Evolutionary conservation across 37 sponge, comb jelly and placozoan species (phyloP).

Genomic region (Geodia barretti): DNA sequence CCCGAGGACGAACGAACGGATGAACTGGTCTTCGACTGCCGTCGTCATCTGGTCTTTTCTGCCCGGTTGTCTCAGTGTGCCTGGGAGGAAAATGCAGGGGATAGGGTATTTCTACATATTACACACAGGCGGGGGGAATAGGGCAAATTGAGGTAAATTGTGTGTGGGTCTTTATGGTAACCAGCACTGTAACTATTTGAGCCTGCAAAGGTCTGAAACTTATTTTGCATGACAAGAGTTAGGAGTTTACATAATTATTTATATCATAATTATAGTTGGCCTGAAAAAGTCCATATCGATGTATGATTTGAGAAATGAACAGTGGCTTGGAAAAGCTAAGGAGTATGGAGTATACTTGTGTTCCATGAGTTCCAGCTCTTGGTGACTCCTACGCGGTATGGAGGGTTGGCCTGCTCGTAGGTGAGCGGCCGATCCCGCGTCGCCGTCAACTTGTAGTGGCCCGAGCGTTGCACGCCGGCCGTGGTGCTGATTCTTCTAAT

Average conservation of each 20-base stretch:
- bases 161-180: too few relatives aligned
- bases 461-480: slow-evolving; percentile 12
- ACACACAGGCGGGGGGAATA: too few relatives aligned
- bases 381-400: slow-evolving; percentile 48
- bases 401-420: slow-evolving; percentile 56
- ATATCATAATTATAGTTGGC: too few relatives aligned
- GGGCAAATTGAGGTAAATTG: too few relatives aligned
- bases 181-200: too few relatives aligned
- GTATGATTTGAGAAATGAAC: too few relatives aligned
- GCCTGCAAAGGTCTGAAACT: too few relatives aligned
- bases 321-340: too few relatives aligned
- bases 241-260: too few relatives aligned
- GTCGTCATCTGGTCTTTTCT: slow-evolving; percentile 6
- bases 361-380: slow-evolving; percentile 57
- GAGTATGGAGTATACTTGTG: slow-evolving; percentile 29
- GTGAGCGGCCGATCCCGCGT: slow-evolving; percentile 39
- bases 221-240: too few relatives aligned
- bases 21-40: slow-evolving; percentile 42
- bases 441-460: slow-evolving; percentile 36
- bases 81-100: not conserved
- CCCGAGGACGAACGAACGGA: slow-evolving; percentile 45
- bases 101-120: not conserved
- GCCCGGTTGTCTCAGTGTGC: slow-evolving; percentile 20
- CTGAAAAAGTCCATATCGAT: too few relatives aligned
- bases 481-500: slow-evolving; percentile 10